Base-by-base conservation (phyloP, 2,113 vertebrate species). In the Perca fluviatilis region DNA sequence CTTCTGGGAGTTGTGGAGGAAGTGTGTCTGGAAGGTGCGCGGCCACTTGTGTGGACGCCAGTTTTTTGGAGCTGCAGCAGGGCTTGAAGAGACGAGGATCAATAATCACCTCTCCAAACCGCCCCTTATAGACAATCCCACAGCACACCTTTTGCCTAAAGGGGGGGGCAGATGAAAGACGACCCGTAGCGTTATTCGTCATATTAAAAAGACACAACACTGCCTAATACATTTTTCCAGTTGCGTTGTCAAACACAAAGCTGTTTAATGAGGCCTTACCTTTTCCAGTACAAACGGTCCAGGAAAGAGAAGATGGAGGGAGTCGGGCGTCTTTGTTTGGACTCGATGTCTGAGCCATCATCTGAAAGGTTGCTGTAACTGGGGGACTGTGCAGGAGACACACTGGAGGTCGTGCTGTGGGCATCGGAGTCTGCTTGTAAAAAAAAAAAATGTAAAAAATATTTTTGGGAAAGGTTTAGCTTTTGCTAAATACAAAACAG, bases 21-120 rank as follows among this genome's bases (percentile, higher is more conserved):
- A 90, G 94, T 0, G 93, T 72, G 51, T 93, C 83, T 54, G 94
- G 86, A 30, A 91, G 93, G 76, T 80, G 89, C 19, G 93, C 8
- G 67, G 88, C 65, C 64, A 90, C 94, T 36, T 94, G 86, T 3
- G 93, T 80, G 19, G 92, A 82, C 2, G 71, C 74, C 90, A 94
- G 88, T 77, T 96, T 94, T 90, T 95, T 95, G 76, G 95, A 91
- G 65, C 92, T 94, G 84, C 96, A 96, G 92, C 96, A 96, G 67
- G 96, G 96, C 68, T 96, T 96, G 82, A 96, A 96, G 64, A 96
- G 89, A 4, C 96, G 95, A 11, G 96, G 96, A 65, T 96, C 96
- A 8, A 96, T 96, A 47, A 96, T 96, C 66, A 96, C 96, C 80
- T 96, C 96, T n/a, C 96, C 96, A 43, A 95, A 96, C 11, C 95